Base-by-base conservation (phyloP, 2,797 vertebrate species). In the Peromyscus eremicus region DNA sequence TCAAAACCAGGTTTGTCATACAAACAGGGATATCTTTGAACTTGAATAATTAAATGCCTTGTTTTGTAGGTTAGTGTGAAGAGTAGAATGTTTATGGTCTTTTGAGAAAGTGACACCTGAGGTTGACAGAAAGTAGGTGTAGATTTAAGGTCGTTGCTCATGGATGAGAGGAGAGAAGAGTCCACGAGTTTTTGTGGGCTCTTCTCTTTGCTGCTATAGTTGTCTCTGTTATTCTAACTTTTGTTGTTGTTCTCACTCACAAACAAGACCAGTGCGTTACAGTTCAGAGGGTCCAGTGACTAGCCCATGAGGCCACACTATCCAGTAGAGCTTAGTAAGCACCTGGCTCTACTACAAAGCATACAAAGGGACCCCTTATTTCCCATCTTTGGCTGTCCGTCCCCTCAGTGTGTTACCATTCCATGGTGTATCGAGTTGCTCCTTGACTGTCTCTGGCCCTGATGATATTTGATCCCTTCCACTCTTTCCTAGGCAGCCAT, bases 1-100 rank as follows among this genome's bases (percentile, higher is more conserved):
- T 75, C 46, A 75, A 93, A 92, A n/a, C 77, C 62, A 96, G 76
- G 60, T 94, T 96, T 96, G 64, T 95, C 66, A 19, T 68, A 60
- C 80, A 64, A 77, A 73, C 64, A 23, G 49, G 76, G 64, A 40
- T 40, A 40, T 62, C 79, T 94, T 82, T 46, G 76, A 93, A 49
- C 40, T 46, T 49, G n/a, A 84, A 49, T 79, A 62, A 62, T 76
- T 55, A 66, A 60, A 76, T 94, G 75, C 13, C 81, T n/a, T 43
- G 2, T 79, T 84, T 73, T 40, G 29, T 81, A 34, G 40, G 34
- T 81, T 60, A 23, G 34, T 88, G 19, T 43, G 62, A 34, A n/a
- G 3, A 90, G 27, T 52, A n/a, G 32, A 55, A 62, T 84, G 10
- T n/a, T 91, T 21, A 75, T 21, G 25, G 21, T 73, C 55, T 43